A percentile compares a stretch with the other conserved stretches of the same genome.
Conservation (phyloP, 2,797 vertebrate species). For the Pyrrhura leucotis region DNA sequence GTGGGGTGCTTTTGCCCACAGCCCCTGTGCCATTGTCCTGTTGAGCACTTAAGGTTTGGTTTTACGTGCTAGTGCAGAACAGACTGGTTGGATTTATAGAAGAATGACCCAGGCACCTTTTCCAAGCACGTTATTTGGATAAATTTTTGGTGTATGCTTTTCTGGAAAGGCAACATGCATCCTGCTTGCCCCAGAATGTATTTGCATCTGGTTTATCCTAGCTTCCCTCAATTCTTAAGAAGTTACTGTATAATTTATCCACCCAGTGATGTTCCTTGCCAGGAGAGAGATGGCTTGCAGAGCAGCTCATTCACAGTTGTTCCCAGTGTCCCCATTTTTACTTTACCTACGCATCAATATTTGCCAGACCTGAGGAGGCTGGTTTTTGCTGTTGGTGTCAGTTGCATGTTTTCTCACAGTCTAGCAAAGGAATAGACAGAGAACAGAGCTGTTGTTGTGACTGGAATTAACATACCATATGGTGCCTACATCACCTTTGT, state of each 20-base stretch:
- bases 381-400: neutral
- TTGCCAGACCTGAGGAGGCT: neutral
- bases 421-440: neutral
- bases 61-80: neutral
- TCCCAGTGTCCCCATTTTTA: neutral
- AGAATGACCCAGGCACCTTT: neutral
- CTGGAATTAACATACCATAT: neutral
- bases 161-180: neutral
- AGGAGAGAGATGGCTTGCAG: neutral
- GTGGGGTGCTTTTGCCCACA: neutral
- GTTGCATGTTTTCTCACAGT: neutral
- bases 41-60: neutral
- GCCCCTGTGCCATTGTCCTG: accelerated
- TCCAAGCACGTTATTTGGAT: neutral
- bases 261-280: neutral
- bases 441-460: neutral
- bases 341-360: neutral
- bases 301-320: neutral
- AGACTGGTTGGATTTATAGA: neutral
- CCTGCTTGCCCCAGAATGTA: accelerated
- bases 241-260: neutral
- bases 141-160: neutral
- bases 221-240: neutral
- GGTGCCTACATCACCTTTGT: slow-evolving; percentile 7
- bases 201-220: neutral